These are phyloP conservation scores for Hippocampus mohnikei DNA, from an alignment of 2,113 vertebrate species.

Conservation along the genomic window DNA sequence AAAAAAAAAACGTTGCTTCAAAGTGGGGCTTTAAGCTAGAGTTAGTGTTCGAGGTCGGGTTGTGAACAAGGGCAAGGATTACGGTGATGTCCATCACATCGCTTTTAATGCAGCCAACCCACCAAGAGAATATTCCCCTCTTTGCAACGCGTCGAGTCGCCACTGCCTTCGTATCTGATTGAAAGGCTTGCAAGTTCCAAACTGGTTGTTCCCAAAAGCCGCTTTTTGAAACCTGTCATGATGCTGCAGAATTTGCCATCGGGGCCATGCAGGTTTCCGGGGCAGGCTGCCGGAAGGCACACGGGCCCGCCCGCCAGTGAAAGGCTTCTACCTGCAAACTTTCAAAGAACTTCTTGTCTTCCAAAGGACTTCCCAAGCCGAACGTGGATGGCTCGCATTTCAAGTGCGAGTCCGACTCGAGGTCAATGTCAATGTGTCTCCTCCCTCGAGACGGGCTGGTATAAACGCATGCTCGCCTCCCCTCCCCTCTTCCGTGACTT, in stretches of 20 bases:
- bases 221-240: constrained; percentile 38
- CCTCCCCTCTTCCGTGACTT: constrained; percentile 22
- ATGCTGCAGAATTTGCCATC: constrained; percentile 45
- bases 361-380: neutral
- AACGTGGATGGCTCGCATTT: no score
- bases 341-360: neutral
- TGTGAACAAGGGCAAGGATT: no score
- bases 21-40: no score
- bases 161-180: constrained; percentile 9
- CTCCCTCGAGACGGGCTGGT: constrained; percentile 43
- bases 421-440: constrained; percentile 30
- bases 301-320: constrained; percentile 15
- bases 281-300: constrained; percentile 41
- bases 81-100: no score
- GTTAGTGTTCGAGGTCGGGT: no score
- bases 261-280: constrained; percentile 58
- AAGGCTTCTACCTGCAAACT: neutral
- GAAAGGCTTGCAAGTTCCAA: constrained; percentile 44
- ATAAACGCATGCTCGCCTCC: constrained; percentile 50
- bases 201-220: constrained; percentile 41
- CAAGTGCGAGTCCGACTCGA: no score
- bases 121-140: neutral
- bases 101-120: no score
- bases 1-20: no score
- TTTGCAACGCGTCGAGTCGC: neutral